A percentile compares a stretch with the other conserved stretches of the same genome.
These are phyloP conservation scores for Manacus vitellinus DNA, from an alignment of 2,113 vertebrate species.

Conservation along the genomic window DNA sequence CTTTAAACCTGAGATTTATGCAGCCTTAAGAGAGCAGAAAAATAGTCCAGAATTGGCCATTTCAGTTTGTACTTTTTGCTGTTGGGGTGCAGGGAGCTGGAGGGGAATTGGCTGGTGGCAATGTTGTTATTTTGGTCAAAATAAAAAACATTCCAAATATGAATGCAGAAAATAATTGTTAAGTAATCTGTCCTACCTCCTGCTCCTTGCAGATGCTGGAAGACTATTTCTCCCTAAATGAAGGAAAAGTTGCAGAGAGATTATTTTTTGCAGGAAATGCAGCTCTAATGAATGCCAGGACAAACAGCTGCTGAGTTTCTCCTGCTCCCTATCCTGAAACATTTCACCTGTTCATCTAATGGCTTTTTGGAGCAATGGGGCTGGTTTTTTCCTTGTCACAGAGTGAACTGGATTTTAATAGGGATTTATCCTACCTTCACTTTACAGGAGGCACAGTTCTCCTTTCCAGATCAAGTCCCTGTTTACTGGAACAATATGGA, in stretches of 20 bases:
- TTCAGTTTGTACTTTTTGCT: not conserved
- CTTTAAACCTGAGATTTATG: not conserved
- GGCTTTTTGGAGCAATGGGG: not conserved
- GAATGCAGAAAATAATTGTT: not conserved
- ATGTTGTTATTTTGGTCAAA: not conserved
- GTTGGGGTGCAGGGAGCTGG: not conserved
- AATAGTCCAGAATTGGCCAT: not conserved
- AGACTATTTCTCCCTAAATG: not conserved
- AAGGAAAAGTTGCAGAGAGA: not conserved
- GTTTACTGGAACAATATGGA: too few species aligned
- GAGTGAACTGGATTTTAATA: not conserved
- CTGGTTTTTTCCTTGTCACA: not conserved
- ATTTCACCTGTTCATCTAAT: not conserved
- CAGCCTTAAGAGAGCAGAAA: not conserved
- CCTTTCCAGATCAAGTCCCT: not conserved
- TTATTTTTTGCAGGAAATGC: not conserved
- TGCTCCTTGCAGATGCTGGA: not conserved
- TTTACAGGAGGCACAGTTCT: not conserved
- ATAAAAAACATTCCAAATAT: not conserved
- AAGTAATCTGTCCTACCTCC: not conserved
- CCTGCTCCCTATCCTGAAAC: not conserved
- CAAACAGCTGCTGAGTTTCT: not conserved
- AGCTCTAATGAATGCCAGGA: not conserved
- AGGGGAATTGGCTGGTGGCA: not conserved
- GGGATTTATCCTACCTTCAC: not conserved